A percentile compares a stretch with the other conserved stretches of the same genome.
phyloP scores from a whole-genome alignment of 2,797 vertebrate genomes.

The Bothrops alternatus region DNA sequence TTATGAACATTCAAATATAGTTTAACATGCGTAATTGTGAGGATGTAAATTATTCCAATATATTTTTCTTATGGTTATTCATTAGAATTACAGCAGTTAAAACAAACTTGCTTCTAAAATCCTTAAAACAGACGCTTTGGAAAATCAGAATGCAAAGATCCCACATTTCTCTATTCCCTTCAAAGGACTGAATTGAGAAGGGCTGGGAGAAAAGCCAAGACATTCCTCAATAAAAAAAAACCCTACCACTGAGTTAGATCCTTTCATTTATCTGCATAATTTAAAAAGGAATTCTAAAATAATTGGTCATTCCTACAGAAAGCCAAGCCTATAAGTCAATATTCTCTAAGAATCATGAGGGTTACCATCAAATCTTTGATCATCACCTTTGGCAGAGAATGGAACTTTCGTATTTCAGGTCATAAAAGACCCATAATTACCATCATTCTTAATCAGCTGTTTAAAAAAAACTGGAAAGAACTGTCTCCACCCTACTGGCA shows the following conservation, averaged over 20 bases:
- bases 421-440: not conserved
- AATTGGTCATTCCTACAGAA: not conserved
- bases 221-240: not conserved
- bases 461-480: not conserved
- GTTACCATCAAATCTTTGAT: not conserved
- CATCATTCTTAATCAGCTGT: accelerated
- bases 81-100: not conserved
- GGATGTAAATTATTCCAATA: not conserved
- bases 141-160: not conserved
- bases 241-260: not conserved
- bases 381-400: not conserved
- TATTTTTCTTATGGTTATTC: not conserved
- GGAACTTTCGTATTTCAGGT: not conserved
- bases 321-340: not conserved
- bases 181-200: not conserved
- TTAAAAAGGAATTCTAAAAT: not conserved
- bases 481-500: not conserved
- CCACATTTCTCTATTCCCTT: not conserved
- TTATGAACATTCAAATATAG: not conserved
- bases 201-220: not conserved
- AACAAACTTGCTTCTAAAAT: not conserved
- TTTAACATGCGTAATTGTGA: not conserved
- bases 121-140: not conserved
- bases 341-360: not conserved
- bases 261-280: not conserved